These are phyloP conservation scores for Coptodon bakossiorum DNA, from an alignment of 2,113 vertebrate species.

Conservation along the genomic window DNA sequence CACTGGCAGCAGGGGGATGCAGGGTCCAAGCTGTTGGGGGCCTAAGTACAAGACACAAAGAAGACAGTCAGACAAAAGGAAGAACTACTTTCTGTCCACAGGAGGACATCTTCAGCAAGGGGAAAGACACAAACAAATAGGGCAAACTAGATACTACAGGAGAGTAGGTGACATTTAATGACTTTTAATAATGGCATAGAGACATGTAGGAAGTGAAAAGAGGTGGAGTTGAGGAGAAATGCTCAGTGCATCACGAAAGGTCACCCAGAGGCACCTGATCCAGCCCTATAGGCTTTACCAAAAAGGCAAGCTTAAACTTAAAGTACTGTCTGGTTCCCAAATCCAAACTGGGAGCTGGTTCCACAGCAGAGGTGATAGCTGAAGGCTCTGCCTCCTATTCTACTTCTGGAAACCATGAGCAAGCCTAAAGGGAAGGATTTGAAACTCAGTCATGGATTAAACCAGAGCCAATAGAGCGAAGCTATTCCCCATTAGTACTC, in stretches of 20 bases:
- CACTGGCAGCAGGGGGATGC: slow-evolving; percentile 70
- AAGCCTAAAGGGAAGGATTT: neutral
- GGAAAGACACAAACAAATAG: neutral
- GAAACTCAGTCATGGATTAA: neutral
- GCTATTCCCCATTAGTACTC: neutral
- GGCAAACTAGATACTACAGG: neutral
- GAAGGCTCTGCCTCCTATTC: neutral
- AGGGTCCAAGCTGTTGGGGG: slow-evolving; percentile 82
- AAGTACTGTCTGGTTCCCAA: neutral
- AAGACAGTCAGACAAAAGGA: neutral
- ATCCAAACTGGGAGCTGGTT: neutral
- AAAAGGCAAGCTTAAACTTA: neutral
- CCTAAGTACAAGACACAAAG: slow-evolving; percentile 53
- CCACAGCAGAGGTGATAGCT: neutral
- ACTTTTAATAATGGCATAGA: neutral
- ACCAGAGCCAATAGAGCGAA: neutral
- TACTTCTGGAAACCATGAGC: neutral
- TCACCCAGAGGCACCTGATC: neutral
- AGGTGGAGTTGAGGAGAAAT: neutral
- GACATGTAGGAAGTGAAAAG: neutral
- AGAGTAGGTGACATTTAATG: neutral
- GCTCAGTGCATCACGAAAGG: neutral
- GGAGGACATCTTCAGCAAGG: neutral
- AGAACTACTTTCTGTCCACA: neutral
- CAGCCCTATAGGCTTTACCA: neutral